Conservation (phyloP, 2,113 vertebrate species). For the Numenius arquata region DNA sequence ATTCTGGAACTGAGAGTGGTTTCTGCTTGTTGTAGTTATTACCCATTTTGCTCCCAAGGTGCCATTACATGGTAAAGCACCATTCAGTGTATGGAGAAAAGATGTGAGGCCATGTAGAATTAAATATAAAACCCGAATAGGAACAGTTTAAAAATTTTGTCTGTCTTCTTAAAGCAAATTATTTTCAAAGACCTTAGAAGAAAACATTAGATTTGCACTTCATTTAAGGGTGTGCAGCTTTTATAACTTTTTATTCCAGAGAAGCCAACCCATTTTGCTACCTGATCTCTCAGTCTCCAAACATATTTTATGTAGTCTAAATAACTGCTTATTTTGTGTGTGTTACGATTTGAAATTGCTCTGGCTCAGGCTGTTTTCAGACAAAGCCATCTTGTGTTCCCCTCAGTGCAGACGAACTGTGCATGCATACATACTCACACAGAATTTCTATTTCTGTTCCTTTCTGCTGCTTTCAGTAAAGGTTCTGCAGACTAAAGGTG, state of each 20-base stretch:
- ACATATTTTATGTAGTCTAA: background rate
- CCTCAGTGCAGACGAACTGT: background rate
- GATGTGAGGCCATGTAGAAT: background rate
- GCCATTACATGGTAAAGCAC: background rate
- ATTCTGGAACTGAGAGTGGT: background rate
- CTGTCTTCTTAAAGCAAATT: background rate
- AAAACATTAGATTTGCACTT: background rate
- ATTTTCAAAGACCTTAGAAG: background rate
- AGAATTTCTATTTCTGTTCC: background rate
- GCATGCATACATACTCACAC: accelerated
- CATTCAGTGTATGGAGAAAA: background rate
- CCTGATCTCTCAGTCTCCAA: background rate
- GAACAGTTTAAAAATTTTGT: background rate
- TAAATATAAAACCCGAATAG: background rate
- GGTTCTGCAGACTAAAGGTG: background rate
- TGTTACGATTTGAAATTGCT: background rate
- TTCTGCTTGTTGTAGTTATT: background rate
- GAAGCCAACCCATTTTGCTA: background rate
- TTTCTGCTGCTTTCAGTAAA: background rate
- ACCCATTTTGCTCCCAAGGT: background rate
- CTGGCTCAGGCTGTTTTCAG: background rate
- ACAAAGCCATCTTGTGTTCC: background rate
- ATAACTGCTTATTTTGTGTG: background rate
- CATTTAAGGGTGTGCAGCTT: background rate
- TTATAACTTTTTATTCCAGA: background rate